phyloP scores from a whole-genome alignment of 2,113 vertebrate genomes.

The Hippocampus comes region DNA sequence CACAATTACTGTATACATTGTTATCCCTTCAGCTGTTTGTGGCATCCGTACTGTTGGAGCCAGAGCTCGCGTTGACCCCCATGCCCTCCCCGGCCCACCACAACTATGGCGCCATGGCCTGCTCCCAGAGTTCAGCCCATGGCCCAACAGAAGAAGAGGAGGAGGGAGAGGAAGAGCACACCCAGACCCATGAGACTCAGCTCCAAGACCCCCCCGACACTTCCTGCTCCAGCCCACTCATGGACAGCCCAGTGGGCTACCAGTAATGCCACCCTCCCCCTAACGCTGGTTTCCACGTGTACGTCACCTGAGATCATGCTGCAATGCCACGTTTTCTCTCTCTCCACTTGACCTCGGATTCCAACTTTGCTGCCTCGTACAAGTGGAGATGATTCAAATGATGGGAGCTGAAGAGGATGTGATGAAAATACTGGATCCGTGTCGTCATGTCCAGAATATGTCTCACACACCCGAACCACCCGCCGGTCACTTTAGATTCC shows the following conservation, averaged over 20 bases:
- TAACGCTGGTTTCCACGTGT: slow-evolving; percentile 34
- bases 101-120: slow-evolving; percentile 88
- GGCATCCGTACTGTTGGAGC: slow-evolving; percentile 89
- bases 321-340: slow-evolving; percentile 57
- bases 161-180: slow-evolving; percentile 62
- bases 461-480: slow-evolving; percentile 7
- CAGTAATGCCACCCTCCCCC: slow-evolving; percentile 68
- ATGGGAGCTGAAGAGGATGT: slow-evolving; percentile 8
- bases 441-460: slow-evolving; percentile 18
- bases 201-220: slow-evolving; percentile 75
- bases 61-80: slow-evolving; percentile 86
- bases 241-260: slow-evolving; percentile 78
- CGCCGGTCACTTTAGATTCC: slow-evolving; percentile 8
- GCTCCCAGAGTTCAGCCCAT: slow-evolving; percentile 74
- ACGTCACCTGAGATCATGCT: slow-evolving; percentile 43
- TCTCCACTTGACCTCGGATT: slow-evolving; percentile 50
- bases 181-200: slow-evolving; percentile 78
- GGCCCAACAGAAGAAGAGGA: slow-evolving; percentile 25
- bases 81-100: slow-evolving; percentile 90
- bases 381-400: slow-evolving; percentile 32
- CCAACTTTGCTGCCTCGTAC: slow-evolving; percentile 49
- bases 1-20: slow-evolving; percentile 1
- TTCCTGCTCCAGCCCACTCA: slow-evolving; percentile 73
- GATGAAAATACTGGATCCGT: slow-evolving; percentile 17
- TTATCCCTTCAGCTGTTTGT: slow-evolving; percentile 83